Conservation (phyloP, 1,140 invertebrate species). For the Cydia fagiglandana region DNA sequence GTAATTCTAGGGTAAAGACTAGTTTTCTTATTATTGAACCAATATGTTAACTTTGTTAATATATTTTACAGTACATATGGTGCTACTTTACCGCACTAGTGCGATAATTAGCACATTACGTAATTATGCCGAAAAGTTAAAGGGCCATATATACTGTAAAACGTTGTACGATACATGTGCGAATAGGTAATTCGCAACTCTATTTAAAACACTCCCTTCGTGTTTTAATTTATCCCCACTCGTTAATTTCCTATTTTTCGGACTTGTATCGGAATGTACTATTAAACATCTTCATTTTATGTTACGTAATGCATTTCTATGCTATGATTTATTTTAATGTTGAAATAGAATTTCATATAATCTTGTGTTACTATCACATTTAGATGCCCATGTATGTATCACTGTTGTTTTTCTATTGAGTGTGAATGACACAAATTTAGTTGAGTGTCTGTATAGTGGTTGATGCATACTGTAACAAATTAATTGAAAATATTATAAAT, state of each 20-base stretch:
- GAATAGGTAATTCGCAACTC: too few relatives aligned
- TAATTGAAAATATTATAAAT: neutral
- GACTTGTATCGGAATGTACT: too few relatives aligned
- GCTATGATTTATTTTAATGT: neutral
- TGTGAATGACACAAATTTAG: neutral
- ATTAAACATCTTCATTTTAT: conserved; percentile 2
- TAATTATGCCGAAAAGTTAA: too few relatives aligned
- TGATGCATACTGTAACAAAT: neutral
- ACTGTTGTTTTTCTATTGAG: neutral
- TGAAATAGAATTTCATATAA: neutral
- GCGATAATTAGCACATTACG: too few relatives aligned
- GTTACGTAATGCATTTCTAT: neutral
- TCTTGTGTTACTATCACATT: neutral
- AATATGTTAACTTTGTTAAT: neutral
- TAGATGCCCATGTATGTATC: neutral
- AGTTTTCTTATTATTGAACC: neutral
- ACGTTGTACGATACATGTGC: too few relatives aligned
- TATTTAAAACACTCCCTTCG: too few relatives aligned
- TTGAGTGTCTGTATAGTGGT: neutral
- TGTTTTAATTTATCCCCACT: too few relatives aligned
- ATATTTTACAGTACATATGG: too few relatives aligned
- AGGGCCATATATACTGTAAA: too few relatives aligned
- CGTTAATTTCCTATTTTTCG: too few relatives aligned
- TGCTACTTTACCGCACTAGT: too few relatives aligned
- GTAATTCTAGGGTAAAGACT: neutral